phyloP scores from a whole-genome alignment of 2,113 vertebrate genomes.

The Peucedramus taeniatus region DNA sequence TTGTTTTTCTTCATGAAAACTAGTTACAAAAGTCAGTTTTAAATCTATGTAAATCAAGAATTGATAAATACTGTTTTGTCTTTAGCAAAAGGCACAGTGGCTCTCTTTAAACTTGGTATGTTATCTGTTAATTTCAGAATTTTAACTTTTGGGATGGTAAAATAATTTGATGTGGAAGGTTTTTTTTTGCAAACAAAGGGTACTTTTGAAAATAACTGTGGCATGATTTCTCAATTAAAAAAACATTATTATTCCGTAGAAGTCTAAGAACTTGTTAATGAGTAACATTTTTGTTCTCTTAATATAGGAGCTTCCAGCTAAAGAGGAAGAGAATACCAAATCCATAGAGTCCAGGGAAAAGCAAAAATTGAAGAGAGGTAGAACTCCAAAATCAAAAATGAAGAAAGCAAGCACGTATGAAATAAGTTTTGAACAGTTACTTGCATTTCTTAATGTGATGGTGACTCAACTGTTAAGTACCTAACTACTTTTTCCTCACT shows the following conservation, averaged over 20 bases:
- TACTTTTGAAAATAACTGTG: not conserved
- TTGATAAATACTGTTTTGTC: not conserved
- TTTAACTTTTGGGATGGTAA: not conserved
- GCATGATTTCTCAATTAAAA: not conserved
- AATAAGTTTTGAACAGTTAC: not conserved
- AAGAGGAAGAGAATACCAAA: slow-evolving; percentile 48
- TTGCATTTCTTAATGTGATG: not conserved
- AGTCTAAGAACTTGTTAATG: not conserved
- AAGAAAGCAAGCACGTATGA: slow-evolving; percentile 66
- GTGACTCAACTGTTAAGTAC: not conserved
- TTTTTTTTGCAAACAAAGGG: not conserved
- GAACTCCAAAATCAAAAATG: slow-evolving; percentile 42
- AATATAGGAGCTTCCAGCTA: slow-evolving; percentile 44
- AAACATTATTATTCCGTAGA: not conserved
- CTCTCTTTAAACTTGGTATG: not conserved
- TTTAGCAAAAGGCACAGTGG: not conserved
- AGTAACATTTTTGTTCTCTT: not conserved
- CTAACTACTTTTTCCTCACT: not conserved
- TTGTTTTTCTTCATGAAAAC: not conserved
- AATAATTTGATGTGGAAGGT: not conserved
- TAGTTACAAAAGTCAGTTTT: not conserved
- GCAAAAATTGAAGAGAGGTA: slow-evolving; percentile 45
- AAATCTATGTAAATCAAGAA: not conserved
- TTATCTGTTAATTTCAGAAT: not conserved
- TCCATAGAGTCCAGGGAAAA: slow-evolving; percentile 16